Evolutionary conservation across 2,888 invertebrate genomes (phyloP), one percentile per base, ranked within the genome.

Genomic region (Nemoura dubitans): DNA sequence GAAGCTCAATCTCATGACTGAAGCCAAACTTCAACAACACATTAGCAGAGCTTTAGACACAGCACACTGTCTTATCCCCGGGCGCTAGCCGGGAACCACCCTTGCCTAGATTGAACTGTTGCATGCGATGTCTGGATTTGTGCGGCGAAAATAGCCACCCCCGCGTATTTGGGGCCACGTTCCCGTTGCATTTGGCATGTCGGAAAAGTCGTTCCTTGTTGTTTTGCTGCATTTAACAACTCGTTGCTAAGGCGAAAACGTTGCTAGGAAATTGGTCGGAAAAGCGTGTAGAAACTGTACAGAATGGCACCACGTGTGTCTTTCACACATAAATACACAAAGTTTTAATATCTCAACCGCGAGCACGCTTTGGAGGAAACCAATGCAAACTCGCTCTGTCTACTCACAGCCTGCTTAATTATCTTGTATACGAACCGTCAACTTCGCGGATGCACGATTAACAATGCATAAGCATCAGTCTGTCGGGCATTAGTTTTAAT

Each of bases 391-490:
- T 59, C 21, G 59, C 59, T 59, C 6, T 59, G 2, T 21, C 3
- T 59, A 21, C 36, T 6, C 36, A 36, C 36, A 10, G 36, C 36
- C 59, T 59, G 59, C 59, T 21, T 10, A 59, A 59, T 59, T 59
- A 59, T 59, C 59, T 59, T 59, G 59, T 59, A n/a, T n/a, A 21
- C 16, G 14, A 21, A 1, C 59, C 2, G 59, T 59, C 59, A 59
- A 59, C 16, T 59, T 21, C 59, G 2, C 59, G 2, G 59, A 59
- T 21, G 3, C 2, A 59, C 21, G 14, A 59, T 59, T 10, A 59
- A 59, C 59, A 59, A 59, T 59, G 59, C 59, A 59, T 59, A 59
- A 59, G 59, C 59, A 59, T 59, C 59, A 59, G 59, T 59, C 59
- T 59, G 59, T 3, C 59, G 21, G 59, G 21, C 21, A 21, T 59